Conservation (phyloP, 2,113 vertebrate species). For the Thalassarche chlororhynchos region DNA sequence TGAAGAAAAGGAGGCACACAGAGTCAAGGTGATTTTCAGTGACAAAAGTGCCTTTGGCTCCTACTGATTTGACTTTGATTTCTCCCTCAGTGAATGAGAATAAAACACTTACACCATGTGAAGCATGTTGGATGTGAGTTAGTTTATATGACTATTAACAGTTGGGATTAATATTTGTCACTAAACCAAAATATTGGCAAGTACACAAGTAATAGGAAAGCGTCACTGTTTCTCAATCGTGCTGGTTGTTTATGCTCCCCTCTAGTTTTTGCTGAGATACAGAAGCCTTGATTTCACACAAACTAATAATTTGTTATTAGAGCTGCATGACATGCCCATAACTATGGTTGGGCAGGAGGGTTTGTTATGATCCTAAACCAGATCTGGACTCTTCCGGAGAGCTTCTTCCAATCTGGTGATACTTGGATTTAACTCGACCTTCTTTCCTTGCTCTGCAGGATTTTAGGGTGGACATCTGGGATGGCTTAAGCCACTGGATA, state of each 20-base stretch:
- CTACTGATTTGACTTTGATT: neutral
- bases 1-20: neutral
- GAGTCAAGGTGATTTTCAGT: neutral
- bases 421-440: neutral
- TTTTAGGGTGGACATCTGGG: neutral
- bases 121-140: neutral
- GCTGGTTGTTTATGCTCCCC: neutral
- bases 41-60: neutral
- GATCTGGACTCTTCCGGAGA: neutral
- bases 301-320: neutral
- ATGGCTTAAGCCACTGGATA: neutral
- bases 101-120: neutral
- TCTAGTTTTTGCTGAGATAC: neutral
- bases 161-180: slow-evolving; percentile 10
- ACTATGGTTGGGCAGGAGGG: neutral
- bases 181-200: slow-evolving; percentile 28
- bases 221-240: neutral
- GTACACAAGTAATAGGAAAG: neutral
- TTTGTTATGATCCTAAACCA: neutral
- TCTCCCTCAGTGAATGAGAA: neutral
- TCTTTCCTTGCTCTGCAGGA: neutral
- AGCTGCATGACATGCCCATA: neutral
- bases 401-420: neutral
- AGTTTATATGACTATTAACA: neutral
- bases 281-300: neutral